These are phyloP conservation scores for Mormyrus hasselquistii DNA, from an alignment of 2,797 vertebrate species.

Conservation along the genomic window DNA sequence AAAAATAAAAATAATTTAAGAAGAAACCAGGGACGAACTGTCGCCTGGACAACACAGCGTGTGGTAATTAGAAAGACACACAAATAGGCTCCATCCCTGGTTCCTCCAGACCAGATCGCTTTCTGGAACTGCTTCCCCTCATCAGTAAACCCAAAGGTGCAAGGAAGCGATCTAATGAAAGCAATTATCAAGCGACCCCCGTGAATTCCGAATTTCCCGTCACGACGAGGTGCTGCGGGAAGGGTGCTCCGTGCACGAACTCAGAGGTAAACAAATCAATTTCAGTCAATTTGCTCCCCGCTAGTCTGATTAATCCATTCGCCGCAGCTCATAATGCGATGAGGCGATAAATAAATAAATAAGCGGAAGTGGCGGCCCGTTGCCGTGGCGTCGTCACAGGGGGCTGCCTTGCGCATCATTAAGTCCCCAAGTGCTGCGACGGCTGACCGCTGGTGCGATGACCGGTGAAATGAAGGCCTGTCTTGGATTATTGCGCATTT, in stretches of 20 bases:
- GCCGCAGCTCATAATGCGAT: constrained; percentile 12
- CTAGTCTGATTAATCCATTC: constrained; percentile 17
- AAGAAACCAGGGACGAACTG: neutral
- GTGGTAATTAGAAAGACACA: neutral
- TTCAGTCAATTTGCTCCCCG: constrained; percentile 20
- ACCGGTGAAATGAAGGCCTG: neutral
- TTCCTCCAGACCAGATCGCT: neutral
- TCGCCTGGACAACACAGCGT: neutral
- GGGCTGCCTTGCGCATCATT: neutral
- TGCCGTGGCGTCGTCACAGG: neutral
- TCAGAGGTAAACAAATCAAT: constrained; percentile 19
- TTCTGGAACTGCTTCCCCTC: neutral
- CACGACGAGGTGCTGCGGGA: neutral
- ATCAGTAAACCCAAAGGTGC: neutral
- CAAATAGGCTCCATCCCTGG: neutral
- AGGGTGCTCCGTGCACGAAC: neutral
- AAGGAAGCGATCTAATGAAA: constrained; percentile 14
- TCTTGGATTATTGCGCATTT: neutral
- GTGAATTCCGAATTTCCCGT: neutral
- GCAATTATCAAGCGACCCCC: neutral
- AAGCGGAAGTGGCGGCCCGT: neutral
- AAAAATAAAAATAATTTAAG: neutral
- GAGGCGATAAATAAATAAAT: constrained; percentile 14
- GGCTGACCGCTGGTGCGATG: too few relatives aligned
- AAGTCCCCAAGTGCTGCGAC: neutral